Base-by-base conservation (phyloP, 1,140 invertebrate species). In the Hycleus phaleratus region DNA sequence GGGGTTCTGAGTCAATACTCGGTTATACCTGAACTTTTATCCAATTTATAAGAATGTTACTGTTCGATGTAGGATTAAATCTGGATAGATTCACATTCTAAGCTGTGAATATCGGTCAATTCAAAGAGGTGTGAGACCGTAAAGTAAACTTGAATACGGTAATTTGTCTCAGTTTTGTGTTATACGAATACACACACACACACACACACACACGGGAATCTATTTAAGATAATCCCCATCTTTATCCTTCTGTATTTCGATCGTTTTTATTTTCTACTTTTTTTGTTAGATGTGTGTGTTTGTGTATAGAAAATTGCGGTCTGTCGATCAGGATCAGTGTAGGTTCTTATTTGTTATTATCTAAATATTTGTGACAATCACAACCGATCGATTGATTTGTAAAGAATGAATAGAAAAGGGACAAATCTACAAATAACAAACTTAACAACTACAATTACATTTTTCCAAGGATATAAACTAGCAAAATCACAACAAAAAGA, bases 101-200 rank as follows among this genome's bases (percentile, higher is more conserved):
- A 50, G 8, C 10, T 6, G 25, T 4, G 2, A 45, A 38, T 25
- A 32, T 32, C 32, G 32, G 32, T 7, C 32, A 32, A 32, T 32
- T 32, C 32, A 32, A 32, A 45, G 48, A 57, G 56, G 56, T 57
- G 56, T 57, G 56, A 57, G 56, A 50, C 47, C 56, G 56, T 57
- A 49, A 45, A 57, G 46, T 32, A 32, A 57, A 49, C 56, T 12
- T 49, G 46, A 57, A 57, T 57, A 57, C 43, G 56, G 56, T 47
- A 57, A 57, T 57, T 57, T 57, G 56, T 57, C 47, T 47, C 56
- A 53, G 46, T 26, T 45, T 32, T 53, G 51, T 53, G 32, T 32
- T 18, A 1, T 32, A 7, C 7, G 32, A 5, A 32, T 32, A 32
- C 32, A 32, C 32, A 32, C 18, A 12, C n/a, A 6, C 26, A 32